Conservation (phyloP, 2,797 vertebrate species). For the Allobates femoralis region DNA sequence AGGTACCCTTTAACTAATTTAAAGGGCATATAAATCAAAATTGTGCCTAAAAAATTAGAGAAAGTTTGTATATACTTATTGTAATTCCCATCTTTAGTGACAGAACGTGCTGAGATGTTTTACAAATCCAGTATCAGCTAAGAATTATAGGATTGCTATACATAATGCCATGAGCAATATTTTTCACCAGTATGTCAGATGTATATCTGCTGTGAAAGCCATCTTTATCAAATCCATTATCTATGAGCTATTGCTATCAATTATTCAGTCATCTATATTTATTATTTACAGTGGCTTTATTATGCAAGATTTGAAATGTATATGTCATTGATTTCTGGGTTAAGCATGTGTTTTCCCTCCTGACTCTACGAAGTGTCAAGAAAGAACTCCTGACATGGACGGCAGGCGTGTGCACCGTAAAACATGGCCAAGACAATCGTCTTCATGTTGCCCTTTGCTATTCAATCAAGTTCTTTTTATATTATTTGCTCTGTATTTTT, state of each 20-base stretch:
- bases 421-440: not conserved
- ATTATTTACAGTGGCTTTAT: slow-evolving; percentile 13
- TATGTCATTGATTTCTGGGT: slow-evolving; percentile 7
- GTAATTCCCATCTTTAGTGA: too few relatives aligned
- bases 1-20: not conserved
- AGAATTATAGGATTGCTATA: not conserved
- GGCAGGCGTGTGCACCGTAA: not conserved
- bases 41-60: not conserved
- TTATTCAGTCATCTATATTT: not conserved
- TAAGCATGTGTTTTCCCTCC: not conserved
- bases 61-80: not conserved
- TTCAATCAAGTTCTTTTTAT: not conserved
- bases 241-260: not conserved
- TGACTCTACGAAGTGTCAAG: slow-evolving; percentile 1
- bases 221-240: not conserved
- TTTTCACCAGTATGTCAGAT: not conserved
- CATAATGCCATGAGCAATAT: not conserved
- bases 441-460: slow-evolving; percentile 26
- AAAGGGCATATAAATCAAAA: not conserved
- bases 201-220: not conserved
- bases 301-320: not conserved
- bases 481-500: not conserved
- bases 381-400: not conserved
- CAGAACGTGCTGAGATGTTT: not conserved
- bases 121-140: not conserved